These are phyloP conservation scores for Halesus radiatus DNA, from an alignment of 1,140 invertebrate genomes.

Conservation along the genomic window DNA sequence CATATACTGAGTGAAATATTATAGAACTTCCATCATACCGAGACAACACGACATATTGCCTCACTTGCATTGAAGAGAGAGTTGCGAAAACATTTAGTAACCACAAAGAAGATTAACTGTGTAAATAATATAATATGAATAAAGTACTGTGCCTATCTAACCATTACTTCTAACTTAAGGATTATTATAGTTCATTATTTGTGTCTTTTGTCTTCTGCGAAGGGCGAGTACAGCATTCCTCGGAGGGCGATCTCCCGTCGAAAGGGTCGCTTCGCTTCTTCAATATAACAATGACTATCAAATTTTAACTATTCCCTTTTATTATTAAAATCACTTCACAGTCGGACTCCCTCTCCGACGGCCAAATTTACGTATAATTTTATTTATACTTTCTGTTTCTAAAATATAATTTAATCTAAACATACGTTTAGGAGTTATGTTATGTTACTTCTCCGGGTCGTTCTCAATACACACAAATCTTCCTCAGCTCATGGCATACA, in stretches of 20 bases:
- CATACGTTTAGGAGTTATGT: constrained; percentile 17
- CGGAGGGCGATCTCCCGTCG: not conserved
- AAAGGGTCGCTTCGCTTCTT: not conserved
- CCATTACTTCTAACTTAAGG: constrained; percentile 38
- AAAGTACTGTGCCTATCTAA: constrained; percentile 43
- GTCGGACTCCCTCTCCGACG: not conserved
- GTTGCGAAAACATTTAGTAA: too few relatives aligned
- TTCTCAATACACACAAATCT: not conserved
- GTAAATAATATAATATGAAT: not conserved
- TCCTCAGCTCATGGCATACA: constrained; percentile 30
- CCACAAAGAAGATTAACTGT: too few relatives aligned
- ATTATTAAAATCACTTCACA: constrained; percentile 45
- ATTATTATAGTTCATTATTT: constrained; percentile 35
- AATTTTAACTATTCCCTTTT: constrained; percentile 26
- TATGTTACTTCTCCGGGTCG: not conserved
- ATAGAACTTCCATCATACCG: too few relatives aligned
- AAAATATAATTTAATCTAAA: constrained; percentile 45
- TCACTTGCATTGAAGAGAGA: too few relatives aligned
- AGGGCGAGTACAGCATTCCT: constrained; percentile 5
- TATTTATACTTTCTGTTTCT: constrained; percentile 39
- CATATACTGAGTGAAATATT: too few relatives aligned
- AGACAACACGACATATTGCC: too few relatives aligned
- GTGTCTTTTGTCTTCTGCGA: constrained; percentile 26
- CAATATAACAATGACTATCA: not conserved
- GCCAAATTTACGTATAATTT: constrained; percentile 42